These are phyloP conservation scores for Ametastegia equiseti DNA, from an alignment of 2,888 invertebrate genomes.

Conservation along the genomic window DNA sequence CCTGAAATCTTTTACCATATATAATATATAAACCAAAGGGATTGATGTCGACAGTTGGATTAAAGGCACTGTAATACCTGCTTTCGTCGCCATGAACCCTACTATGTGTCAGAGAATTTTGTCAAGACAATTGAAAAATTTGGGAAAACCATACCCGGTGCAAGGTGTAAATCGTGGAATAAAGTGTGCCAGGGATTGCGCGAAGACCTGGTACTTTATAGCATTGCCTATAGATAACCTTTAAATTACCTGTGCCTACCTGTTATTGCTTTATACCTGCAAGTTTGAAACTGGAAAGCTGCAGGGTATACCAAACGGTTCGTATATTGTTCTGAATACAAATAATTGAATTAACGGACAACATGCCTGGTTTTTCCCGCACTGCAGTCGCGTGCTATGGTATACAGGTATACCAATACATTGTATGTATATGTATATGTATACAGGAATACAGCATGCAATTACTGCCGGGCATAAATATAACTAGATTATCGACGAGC, in stretches of 20 bases:
- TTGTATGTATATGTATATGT: too few species aligned
- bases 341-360: constrained; percentile 25
- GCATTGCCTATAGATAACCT: too few species aligned
- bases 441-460: too few species aligned
- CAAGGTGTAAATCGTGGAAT: background rate
- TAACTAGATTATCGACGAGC: constrained; percentile 29
- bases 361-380: background rate
- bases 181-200: background rate
- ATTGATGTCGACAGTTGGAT: background rate
- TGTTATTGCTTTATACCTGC: background rate
- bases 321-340: background rate
- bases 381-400: background rate
- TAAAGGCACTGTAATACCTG: background rate
- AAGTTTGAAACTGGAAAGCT: background rate
- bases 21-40: too few species aligned
- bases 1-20: too few species aligned
- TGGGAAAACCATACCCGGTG: constrained; percentile 4
- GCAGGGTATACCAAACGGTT: background rate
- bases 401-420: too few species aligned
- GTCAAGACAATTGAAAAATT: background rate
- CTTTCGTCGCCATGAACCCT: background rate
- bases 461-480: background rate
- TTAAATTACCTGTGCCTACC: too few species aligned
- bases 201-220: background rate
- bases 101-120: background rate